Evolutionary conservation across 2,113 vertebrate genomes (phyloP), one percentile per base, ranked within the genome.

Genomic region (Platichthys flesus): DNA sequence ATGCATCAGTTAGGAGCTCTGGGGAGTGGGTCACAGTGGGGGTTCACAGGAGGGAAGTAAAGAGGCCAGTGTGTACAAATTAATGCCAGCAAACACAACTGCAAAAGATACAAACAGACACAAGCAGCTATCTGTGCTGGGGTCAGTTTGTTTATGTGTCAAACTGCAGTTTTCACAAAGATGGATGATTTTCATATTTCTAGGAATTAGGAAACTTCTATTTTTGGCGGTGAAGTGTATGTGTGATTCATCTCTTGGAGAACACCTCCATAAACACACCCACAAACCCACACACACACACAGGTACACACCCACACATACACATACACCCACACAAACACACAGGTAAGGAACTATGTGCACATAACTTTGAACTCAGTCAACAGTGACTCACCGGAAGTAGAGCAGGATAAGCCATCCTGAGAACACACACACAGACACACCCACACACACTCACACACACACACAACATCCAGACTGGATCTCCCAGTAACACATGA

Each of bases 21-120:
- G 47, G 69, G 69, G 80, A 85, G 76, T 68, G 74, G 76, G 87
- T 85, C 82, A 81, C 24, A 52, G 66, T 23, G 35, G 82, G 82
- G 70, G 26, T 66, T 64, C 74, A 56, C 49, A 66, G 24, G 21
- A 4, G 56, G 77, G 65, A 80, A 40, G 54, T 56, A 84, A 84
- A 81, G 66, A 79, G 28, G 37, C 47, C 28, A 12, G 40, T 75
- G 23, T 74, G 28, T 55, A 71, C 40, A 69, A 58, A 74, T 59
- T 71, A 42, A 71, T 16, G 59, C 23, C 42, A 69, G 66, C n/a
- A 82, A 78, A 84, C 51, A 76, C 47, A 55, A 21, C 47, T 68
- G 45, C 16, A 4, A 57, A 49, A 49, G 45, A 83, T 51, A 58
- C 37, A 24, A 18, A 42, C 24, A 70, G 61, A 45, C 24, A 56